Evolutionary conservation across 2,888 invertebrate genomes (phyloP).

Genomic region (Sphaerophoria rueppellii): DNA sequence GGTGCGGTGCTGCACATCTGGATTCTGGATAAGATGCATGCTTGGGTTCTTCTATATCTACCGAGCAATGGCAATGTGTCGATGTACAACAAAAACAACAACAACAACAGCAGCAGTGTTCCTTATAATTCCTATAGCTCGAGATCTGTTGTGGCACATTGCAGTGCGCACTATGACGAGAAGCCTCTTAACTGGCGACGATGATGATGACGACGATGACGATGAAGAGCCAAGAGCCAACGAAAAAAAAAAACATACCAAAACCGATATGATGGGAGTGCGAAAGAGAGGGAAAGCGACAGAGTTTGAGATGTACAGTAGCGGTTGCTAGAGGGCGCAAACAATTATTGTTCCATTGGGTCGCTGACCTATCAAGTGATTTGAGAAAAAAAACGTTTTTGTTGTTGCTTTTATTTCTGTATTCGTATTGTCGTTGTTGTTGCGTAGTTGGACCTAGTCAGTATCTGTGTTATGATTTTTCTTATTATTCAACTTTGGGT

Average conservation of each 20-base stretch:
- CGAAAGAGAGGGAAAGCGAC: constrained; percentile 32
- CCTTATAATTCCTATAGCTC: constrained; percentile 57
- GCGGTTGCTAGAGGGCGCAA: constrained; percentile 73
- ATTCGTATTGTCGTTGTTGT: constrained; percentile 48
- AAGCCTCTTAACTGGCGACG: constrained; percentile 40
- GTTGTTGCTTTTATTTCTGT: constrained; percentile 9
- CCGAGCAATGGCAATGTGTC: constrained; percentile 1
- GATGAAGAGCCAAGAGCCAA: constrained; percentile 1
- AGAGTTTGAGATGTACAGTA: constrained; percentile 62
- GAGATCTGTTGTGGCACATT: constrained; percentile 18
- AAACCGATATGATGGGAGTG: constrained; percentile 8
- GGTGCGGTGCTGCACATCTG: constrained; percentile 64
- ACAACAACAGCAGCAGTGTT: constrained; percentile 19
- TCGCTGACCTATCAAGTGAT: constrained; percentile 74
- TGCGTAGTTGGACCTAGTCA: constrained; percentile 69
- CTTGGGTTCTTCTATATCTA: constrained; percentile 38
- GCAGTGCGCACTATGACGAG: constrained; percentile 57
- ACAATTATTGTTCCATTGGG: constrained; percentile 74
- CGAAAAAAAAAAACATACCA: neutral
- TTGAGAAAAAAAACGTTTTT: constrained; percentile 64
- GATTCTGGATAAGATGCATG: constrained; percentile 73
- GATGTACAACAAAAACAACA: neutral
- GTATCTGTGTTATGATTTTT: constrained; percentile 59
- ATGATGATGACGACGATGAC: constrained; percentile 25
- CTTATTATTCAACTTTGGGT: constrained; percentile 55